Base-by-base conservation (phyloP, 2,797 vertebrate genomes). In the Luscinia megarhynchos region DNA sequence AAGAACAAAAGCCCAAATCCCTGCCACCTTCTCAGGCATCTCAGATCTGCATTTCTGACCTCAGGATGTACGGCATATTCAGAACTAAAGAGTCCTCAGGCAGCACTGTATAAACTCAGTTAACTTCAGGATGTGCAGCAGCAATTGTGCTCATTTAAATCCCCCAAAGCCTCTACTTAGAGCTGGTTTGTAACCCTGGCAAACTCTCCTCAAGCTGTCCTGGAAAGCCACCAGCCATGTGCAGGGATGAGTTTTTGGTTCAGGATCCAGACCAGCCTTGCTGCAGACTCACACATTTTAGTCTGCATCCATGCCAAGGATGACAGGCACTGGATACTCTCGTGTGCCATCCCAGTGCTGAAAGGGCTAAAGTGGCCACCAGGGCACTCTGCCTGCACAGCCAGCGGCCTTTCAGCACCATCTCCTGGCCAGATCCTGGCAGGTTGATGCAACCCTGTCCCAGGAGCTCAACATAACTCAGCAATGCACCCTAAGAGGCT, bases 381-480 rank as follows among this genome's bases (percentile, higher is more conserved):
- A 14, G 41, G 46, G 64, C 89, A 76, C 67, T 43, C 70, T 82
- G 86, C 63, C 3, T 11, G 40, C 70, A 24, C 2, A 24, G 70
- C 12, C 61, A 7, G 84, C 74, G 92, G 94, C 93, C 80, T 93
- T 84, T 22, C 93, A 96, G 95, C 95, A 95, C 94, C 93, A 95
- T 85, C 95, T 95, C 92, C 90, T 92, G 95, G 94, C 72, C 82
- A 80, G 29, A 57, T 21, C 40, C 20, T 5, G 48, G 89, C 66
- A 81, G 27, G 24, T 1, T 57, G 54, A 58, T 26, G 45, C 26
- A 79, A 5, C 3, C 23, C 26, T 23, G 48, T 24, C 59, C 69
- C 87, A 50, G 23, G 26, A 82, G 27, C 70, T 30, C 67, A 54
- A 2, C 36, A 26, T 1, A 16, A 41, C 27, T 58, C 5, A 17